A percentile compares a stretch with the other conserved stretches of the same genome.
Evolutionary conservation across 2,888 invertebrate species (phyloP).

Genomic region (Pseudeuparius sepicola): DNA sequence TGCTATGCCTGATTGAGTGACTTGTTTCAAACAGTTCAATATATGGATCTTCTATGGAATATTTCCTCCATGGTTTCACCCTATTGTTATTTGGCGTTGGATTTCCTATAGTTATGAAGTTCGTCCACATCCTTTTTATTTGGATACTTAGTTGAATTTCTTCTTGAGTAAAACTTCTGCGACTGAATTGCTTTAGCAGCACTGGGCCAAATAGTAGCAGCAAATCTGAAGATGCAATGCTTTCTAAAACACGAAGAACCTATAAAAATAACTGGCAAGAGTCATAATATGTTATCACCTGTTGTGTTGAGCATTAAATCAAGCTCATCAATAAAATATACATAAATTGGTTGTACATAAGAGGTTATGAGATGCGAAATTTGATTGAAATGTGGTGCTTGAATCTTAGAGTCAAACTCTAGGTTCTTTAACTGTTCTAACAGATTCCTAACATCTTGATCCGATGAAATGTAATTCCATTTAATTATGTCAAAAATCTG

Average conservation of each 20-base stretch:
- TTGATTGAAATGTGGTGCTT: constrained; percentile 48
- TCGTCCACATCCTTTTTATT: constrained; percentile 43
- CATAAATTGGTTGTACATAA: constrained; percentile 42
- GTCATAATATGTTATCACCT: constrained; percentile 33
- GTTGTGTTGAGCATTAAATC: constrained; percentile 44
- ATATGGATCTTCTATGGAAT: constrained; percentile 43
- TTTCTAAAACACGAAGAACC: constrained; percentile 39
- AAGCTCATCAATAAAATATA: constrained; percentile 46
- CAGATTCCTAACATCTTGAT: constrained; percentile 35
- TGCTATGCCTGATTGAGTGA: constrained; percentile 12
- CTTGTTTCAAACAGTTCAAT: constrained; percentile 40
- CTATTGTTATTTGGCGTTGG: constrained; percentile 38
- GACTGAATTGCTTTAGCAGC: constrained; percentile 54
- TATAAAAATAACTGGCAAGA: neutral
- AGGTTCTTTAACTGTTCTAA: constrained; percentile 44
- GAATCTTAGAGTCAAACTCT: constrained; percentile 47
- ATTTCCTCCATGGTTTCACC: constrained; percentile 50
- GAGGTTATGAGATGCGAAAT: constrained; percentile 34
- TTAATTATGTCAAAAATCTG: constrained; percentile 41
- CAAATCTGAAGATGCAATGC: constrained; percentile 58
- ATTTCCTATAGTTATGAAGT: constrained; percentile 41
- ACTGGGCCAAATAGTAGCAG: constrained; percentile 56
- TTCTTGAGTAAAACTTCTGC: constrained; percentile 48
- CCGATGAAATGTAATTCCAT: constrained; percentile 47
- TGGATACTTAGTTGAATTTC: constrained; percentile 49